Conservation (phyloP, 2,113 vertebrate genomes). For the Antigone vipio region DNA sequence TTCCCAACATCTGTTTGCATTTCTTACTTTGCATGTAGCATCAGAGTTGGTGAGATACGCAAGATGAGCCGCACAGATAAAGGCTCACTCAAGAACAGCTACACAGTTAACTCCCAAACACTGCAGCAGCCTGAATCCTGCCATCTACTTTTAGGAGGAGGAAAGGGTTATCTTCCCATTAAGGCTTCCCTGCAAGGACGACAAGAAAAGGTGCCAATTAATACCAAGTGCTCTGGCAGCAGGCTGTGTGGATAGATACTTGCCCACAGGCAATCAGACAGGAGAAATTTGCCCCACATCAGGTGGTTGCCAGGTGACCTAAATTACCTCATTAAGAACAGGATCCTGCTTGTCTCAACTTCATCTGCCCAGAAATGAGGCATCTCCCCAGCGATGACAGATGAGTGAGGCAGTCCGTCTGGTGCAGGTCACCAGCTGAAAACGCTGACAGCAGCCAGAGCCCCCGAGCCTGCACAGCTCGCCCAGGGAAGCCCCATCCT, state of each 20-base stretch:
- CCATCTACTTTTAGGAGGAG: background rate
- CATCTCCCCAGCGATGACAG: background rate
- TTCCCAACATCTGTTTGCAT: background rate
- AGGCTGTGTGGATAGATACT: background rate
- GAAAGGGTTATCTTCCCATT: background rate
- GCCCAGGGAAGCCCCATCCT: background rate
- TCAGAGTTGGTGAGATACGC: background rate
- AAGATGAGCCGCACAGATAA: background rate
- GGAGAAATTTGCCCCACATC: constrained; percentile 16
- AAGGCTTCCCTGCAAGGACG: background rate
- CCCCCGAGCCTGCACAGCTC: background rate
- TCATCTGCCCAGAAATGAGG: constrained; percentile 20
- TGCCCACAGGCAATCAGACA: background rate
- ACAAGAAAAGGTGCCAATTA: background rate
- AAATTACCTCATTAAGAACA: constrained; percentile 60
- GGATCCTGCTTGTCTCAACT: constrained; percentile 41
- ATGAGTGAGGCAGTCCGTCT: background rate
- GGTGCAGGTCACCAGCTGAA: background rate
- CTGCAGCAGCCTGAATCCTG: background rate
- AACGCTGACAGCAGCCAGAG: background rate
- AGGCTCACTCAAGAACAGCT: background rate
- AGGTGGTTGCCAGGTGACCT: constrained; percentile 35
- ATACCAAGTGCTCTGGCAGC: background rate
- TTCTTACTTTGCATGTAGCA: background rate
- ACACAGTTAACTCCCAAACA: background rate